phyloP scores from a whole-genome alignment of 2,113 vertebrate species.

The Acrocephalus arundinaceus region DNA sequence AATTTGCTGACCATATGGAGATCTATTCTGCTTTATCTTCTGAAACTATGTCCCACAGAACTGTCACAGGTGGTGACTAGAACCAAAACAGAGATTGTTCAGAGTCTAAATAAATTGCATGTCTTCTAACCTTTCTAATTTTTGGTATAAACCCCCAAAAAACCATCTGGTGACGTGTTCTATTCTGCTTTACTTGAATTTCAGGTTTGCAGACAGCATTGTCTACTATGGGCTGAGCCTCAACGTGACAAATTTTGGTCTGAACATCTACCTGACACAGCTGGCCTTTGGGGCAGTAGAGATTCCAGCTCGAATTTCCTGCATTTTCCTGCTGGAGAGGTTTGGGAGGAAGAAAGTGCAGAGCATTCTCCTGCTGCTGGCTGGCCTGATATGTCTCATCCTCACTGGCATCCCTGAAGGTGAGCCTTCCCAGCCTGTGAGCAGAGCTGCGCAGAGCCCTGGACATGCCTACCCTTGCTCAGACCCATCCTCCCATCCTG shows the following conservation, averaged over 20 bases:
- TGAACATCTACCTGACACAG: constrained; percentile 89
- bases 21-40: not conserved
- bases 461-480: not conserved
- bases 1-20: not conserved
- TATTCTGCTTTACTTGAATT: not conserved
- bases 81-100: not conserved
- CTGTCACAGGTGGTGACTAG: not conserved
- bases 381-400: constrained; percentile 77
- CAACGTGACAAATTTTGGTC: constrained; percentile 84
- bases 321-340: constrained; percentile 75
- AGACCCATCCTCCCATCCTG: not conserved
- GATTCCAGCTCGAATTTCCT: constrained; percentile 71
- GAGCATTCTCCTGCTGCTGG: constrained; percentile 63
- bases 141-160: not conserved
- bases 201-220: constrained; percentile 86
- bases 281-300: constrained; percentile 84
- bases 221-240: constrained; percentile 87
- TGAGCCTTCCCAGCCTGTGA: not conserved
- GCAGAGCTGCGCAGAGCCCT: not conserved
- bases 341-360: constrained; percentile 81
- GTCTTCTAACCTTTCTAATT: not conserved
- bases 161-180: not conserved
- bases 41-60: accelerated
- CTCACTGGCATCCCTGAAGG: constrained; percentile 79
- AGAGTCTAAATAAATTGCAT: not conserved